Evolutionary conservation across 64 coral and sea anemone species (phyloP).

Genomic region (Cladopsammia gracilis): DNA sequence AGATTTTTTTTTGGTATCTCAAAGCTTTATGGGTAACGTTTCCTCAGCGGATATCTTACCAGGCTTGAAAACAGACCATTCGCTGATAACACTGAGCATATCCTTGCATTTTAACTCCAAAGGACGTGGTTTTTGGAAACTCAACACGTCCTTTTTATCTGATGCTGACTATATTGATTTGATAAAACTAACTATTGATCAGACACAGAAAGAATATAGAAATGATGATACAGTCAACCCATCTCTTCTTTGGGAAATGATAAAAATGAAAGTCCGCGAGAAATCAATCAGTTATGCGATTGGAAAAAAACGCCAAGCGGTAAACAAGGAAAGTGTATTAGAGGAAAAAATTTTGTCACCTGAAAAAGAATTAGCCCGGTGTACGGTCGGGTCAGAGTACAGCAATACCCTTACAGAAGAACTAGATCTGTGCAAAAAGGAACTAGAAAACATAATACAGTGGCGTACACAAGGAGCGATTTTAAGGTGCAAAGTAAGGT

Average conservation of each 20-base stretch:
- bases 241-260: slow-evolving; percentile 12
- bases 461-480: not conserved
- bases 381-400: too few species aligned
- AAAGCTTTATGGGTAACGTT: not conserved
- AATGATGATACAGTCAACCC: not conserved
- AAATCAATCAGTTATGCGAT: not conserved
- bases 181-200: not conserved
- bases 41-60: too few species aligned
- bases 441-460: too few species aligned
- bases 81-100: not conserved
- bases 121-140: slow-evolving; percentile 2
- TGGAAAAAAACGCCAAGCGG: not conserved
- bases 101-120: not conserved
- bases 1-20: slow-evolving; percentile 7
- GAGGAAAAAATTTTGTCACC: too few species aligned
- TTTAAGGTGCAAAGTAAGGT: slow-evolving; percentile 18
- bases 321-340: too few species aligned
- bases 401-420: too few species aligned
- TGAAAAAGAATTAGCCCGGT: too few species aligned
- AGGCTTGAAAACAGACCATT: too few species aligned
- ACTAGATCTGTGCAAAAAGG: too few species aligned
- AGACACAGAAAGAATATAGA: not conserved
- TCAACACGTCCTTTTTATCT: slow-evolving; percentile 5
- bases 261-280: slow-evolving; percentile 1
- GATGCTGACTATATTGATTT: not conserved